Evolutionary conservation across 2,888 invertebrate species (phyloP), one percentile per base, ranked within the genome.

Genomic region (Zele albiditarsus): DNA sequence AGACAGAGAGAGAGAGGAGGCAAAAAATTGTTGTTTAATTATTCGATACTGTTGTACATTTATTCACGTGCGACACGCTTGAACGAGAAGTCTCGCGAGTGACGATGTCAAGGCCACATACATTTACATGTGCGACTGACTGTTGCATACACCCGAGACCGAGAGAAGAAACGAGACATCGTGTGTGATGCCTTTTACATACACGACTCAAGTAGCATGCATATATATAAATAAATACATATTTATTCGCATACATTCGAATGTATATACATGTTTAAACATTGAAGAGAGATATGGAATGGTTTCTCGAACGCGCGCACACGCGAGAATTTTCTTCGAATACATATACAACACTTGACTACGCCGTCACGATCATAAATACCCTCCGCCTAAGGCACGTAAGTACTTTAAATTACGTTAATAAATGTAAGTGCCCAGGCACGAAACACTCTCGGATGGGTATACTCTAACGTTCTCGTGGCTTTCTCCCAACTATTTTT

Each of bases 31-130:
- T 12, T 38, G 8, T 38, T 12, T 38, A 38, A 38, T 38, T 38
- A 38, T 38, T 38, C 12, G 38, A 31, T 3, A 38, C 10, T 20
- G n/a, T 53, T 53, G 20, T 23, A 53, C 53, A 20, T 20, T 23
- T 23, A 53, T 53, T 20, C 20, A 20, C 20, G 53, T 53, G 53
- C n/a, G 53, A 20, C 23, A 20, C 23, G 23, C 53, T 53, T 53
- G 53, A 53, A 46, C 46, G 46, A 53, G 2, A 20, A 53, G 53
- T 53, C 53, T 53, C 53, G 20, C 8, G 20, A 53, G 53, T 53
- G 74, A 74, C 67, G 77, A 73, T 78, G 77, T 78, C 78, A 78
- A 78, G 78, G 78, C 77, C 78, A 75, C 53, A 75, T 78, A 75
- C 73, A 78, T 78, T 78, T 77, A 69, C 77, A 77, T 71, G 53